Evolutionary conservation across 2,113 vertebrate species (phyloP).

Genomic region (Heteronetta atricapilla): DNA sequence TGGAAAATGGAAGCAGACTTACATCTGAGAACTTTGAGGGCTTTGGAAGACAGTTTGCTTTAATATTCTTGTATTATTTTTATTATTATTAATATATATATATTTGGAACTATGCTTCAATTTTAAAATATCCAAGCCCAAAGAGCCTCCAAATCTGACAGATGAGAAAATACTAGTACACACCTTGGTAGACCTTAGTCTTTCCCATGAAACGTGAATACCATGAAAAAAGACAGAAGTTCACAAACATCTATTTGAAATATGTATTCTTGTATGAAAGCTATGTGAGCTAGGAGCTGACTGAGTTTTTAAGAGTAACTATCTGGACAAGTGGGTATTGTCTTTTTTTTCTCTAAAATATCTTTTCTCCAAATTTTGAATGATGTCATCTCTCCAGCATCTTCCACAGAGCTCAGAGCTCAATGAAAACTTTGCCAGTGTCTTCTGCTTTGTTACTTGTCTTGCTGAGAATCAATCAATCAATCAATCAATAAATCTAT

Average conservation of each 20-base stretch:
- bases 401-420: background rate
- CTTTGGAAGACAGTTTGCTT: background rate
- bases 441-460: background rate
- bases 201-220: background rate
- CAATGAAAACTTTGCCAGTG: background rate
- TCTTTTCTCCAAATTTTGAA: background rate
- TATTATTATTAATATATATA: too few species aligned
- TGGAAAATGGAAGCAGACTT: background rate
- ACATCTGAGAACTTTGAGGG: background rate
- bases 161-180: background rate
- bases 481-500: background rate
- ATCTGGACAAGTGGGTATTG: background rate
- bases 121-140: background rate
- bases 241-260: background rate
- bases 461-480: background rate
- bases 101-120: background rate
- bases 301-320: background rate
- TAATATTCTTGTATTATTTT: background rate
- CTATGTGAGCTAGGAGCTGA: background rate
- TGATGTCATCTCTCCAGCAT: background rate
- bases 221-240: background rate
- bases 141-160: background rate
- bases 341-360: background rate
- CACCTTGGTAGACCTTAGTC: background rate
- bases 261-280: background rate